Percentiles rank a stretch among this genome's conserved stretches.
Evolutionary conservation across 2,113 vertebrate genomes (phyloP).

Genomic region (Mystacornis crossleyi): DNA sequence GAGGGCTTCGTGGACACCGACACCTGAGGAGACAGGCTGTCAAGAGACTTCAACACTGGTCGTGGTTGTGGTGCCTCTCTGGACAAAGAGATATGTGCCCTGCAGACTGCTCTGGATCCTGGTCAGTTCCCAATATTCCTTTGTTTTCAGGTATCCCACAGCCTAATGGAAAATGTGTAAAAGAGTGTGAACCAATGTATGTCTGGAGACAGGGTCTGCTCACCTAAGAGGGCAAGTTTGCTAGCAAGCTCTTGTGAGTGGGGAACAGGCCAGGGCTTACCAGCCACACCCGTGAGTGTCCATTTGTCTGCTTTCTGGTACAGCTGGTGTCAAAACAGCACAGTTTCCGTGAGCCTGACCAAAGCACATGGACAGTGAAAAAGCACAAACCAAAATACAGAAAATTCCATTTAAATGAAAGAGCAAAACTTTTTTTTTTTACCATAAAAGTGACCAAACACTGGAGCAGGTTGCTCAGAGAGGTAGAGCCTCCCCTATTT

Average conservation of each 20-base stretch:
- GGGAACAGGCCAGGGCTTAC: neutral
- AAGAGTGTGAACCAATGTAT: neutral
- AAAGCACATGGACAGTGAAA: neutral
- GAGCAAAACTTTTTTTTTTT: neutral
- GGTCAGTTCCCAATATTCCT: rapidly evolving
- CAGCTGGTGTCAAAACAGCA: neutral
- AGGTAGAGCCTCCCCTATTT: neutral
- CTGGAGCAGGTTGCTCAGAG: neutral
- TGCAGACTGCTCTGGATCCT: neutral
- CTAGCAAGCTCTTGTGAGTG: rapidly evolving
- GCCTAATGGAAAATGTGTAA: neutral
- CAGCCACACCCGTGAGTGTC: neutral
- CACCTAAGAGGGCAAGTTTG: neutral
- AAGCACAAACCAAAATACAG: neutral
- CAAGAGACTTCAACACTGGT: neutral
- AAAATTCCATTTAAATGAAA: neutral
- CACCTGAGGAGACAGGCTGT: neutral
- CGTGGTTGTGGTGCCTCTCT: neutral
- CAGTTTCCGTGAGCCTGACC: neutral
- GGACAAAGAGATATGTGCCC: neutral
- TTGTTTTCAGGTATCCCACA: neutral
- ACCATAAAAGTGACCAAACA: neutral
- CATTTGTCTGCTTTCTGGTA: neutral
- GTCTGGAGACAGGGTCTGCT: neutral
- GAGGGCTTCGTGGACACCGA: rapidly evolving